Evolutionary conservation across 2,113 vertebrate genomes (phyloP).

Genomic region (Cryptotis parvus): DNA sequence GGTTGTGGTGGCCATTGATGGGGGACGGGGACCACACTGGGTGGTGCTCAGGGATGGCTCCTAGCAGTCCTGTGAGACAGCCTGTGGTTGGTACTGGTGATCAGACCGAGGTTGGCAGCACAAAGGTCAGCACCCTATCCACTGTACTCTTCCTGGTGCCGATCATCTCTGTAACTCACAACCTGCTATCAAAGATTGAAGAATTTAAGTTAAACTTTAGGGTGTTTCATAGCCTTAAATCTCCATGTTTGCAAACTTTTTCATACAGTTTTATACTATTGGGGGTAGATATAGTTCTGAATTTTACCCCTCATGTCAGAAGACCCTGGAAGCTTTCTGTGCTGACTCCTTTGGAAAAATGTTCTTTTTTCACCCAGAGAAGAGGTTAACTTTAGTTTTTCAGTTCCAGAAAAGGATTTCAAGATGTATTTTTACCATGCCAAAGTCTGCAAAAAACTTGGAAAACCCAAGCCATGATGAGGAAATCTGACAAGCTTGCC

Average conservation of each 20-base stretch:
- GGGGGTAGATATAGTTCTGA: constrained; percentile 6
- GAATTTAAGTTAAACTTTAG: constrained; percentile 30
- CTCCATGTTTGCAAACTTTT: constrained; percentile 38
- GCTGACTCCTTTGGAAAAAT: constrained; percentile 42
- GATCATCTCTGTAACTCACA: neutral
- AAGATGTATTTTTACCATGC: constrained; percentile 73
- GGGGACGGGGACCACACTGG: no score
- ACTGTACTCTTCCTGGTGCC: neutral
- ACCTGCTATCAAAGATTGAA: constrained; percentile 3
- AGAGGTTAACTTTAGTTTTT: constrained; percentile 58
- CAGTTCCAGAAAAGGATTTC: constrained; percentile 69
- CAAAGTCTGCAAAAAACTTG: constrained; percentile 64
- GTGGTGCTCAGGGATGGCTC: no score
- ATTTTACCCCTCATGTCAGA: neutral
- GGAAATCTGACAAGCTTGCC: constrained; percentile 56
- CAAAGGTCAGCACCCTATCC: no score
- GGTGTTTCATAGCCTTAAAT: constrained; percentile 52
- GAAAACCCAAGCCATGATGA: constrained; percentile 55
- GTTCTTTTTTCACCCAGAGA: constrained; percentile 52
- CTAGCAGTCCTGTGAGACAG: no score
- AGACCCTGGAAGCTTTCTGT: constrained; percentile 40
- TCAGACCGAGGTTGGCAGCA: no score
- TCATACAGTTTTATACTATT: constrained; percentile 27
- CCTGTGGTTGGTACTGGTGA: no score
- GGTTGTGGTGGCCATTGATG: no score